Evolutionary conservation across 2,888 invertebrate species (phyloP).

Genomic region (Drosophila niveifrons): DNA sequence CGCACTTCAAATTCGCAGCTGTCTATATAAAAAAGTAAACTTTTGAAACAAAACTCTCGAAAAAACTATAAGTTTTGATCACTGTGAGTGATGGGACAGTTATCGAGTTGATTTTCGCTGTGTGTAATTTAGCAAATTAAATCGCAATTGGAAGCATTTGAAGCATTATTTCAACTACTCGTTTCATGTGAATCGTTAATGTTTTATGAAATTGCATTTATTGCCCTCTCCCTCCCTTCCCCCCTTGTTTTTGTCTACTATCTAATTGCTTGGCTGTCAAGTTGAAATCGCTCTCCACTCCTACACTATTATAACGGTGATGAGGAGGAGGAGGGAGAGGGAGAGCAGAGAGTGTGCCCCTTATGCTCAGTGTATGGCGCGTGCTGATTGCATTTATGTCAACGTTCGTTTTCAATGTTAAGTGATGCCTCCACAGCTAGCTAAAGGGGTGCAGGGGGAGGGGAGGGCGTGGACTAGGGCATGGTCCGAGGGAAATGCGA

Average conservation of each 20-base stretch:
- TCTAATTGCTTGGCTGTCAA: not conserved
- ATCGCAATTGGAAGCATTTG: not conserved
- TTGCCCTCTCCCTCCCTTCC: not conserved
- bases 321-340: too few relatives aligned
- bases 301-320: too few relatives aligned
- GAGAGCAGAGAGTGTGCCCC: not conserved
- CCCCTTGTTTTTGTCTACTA: too few relatives aligned
- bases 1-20: too few relatives aligned
- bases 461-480: not conserved
- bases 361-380: conserved; percentile 46
- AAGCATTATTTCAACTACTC: not conserved
- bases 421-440: conserved; percentile 35
- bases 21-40: too few relatives aligned
- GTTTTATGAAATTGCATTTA: conserved; percentile 12
- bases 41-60: not conserved
- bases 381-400: conserved; percentile 82
- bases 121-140: not conserved
- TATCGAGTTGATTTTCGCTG: not conserved
- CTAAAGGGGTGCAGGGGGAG: not conserved
- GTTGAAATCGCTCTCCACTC: not conserved
- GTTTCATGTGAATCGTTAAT: conserved; percentile 7
- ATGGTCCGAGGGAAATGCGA: conserved; percentile 9
- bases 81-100: not conserved
- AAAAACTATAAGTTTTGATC: not conserved
- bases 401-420: conserved; percentile 83